Evolutionary conservation across 2,888 invertebrate species (phyloP), one percentile per base, ranked within the genome.

Genomic region (Drosophila mercatorum): DNA sequence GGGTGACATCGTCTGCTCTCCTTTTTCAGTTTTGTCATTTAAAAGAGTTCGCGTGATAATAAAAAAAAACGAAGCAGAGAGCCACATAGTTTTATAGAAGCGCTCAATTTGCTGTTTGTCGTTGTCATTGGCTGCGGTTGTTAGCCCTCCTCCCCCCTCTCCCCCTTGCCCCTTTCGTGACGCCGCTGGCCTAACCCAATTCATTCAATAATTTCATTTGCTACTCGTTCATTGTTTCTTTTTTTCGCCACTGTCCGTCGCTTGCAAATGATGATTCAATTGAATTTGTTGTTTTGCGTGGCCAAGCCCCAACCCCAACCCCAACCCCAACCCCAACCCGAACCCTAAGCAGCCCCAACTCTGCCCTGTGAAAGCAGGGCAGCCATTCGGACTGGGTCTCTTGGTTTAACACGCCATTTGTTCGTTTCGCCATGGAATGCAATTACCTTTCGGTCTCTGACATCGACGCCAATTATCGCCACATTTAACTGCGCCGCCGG

Each of bases 141-240:
- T 41, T 41, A 38, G 44, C 17, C 5, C 2, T 22, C 22, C 22
- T 22, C 22, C 22, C 22, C 22, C 22, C 22, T 22, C 22, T 22
- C 8, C n/a, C 12, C 14, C 11, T 11, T 28, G 0, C 58, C 43
- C 14, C 4, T 26, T 56, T 44, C 34, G 36, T 38, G 34, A 31
- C 60, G 51, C 57, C 63, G 28, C 36, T 63, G 67, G 68, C 60
- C 64, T 68, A 80, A 74, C 78, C 69, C 81, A 84, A 87, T 83
- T 89, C 87, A 86, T 81, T 78, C 78, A 89, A 84, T 88, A 88
- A 84, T 84, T 88, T 76, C 78, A 88, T 83, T 80, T 80, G 68
- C 67, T 34, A 55, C 62, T 68, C 76, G 76, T 70, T 68, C 70
- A 81, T 72, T 88, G 82, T 85, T 79, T 28, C 8, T 6, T 46